phyloP scores from a whole-genome alignment of 2,888 invertebrate genomes.

The Anarsia innoxiella region DNA sequence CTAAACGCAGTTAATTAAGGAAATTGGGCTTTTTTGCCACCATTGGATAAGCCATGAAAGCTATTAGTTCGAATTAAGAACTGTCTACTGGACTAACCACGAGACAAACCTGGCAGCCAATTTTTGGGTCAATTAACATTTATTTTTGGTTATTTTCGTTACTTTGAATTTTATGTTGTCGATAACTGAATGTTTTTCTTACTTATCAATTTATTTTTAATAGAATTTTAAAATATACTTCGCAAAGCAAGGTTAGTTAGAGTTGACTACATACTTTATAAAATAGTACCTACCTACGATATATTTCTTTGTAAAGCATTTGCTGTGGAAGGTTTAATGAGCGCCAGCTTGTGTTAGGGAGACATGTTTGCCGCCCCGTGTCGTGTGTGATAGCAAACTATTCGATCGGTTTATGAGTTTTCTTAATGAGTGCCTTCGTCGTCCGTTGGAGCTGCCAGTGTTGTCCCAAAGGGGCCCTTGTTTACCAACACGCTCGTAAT shows the following conservation, averaged over 20 bases:
- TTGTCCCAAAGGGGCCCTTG: slow-evolving; percentile 47
- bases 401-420: slow-evolving; percentile 53
- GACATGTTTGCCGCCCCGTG: background rate
- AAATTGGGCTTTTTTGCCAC: slow-evolving; percentile 71
- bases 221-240: too few species aligned
- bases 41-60: slow-evolving; percentile 64
- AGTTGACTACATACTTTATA: too few species aligned
- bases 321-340: too few species aligned
- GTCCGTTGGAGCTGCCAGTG: slow-evolving; percentile 38
- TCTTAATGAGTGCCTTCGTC: slow-evolving; percentile 50
- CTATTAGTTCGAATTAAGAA: slow-evolving; percentile 74
- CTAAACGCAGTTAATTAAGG: slow-evolving; percentile 68
- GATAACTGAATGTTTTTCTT: too few species aligned
- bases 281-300: too few species aligned
- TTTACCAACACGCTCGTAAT: slow-evolving; percentile 47
- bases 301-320: too few species aligned
- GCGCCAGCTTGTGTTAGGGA: background rate
- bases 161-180: too few species aligned
- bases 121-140: slow-evolving; percentile 25
- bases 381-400: slow-evolving; percentile 29
- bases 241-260: too few species aligned
- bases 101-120: slow-evolving; percentile 39
- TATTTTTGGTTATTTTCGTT: background rate
- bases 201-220: too few species aligned
- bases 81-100: slow-evolving; percentile 44